Percentiles rank a stretch among this genome's conserved stretches.
phyloP scores from a whole-genome alignment of 2,888 invertebrate species.

The Tenodera sinensis region DNA sequence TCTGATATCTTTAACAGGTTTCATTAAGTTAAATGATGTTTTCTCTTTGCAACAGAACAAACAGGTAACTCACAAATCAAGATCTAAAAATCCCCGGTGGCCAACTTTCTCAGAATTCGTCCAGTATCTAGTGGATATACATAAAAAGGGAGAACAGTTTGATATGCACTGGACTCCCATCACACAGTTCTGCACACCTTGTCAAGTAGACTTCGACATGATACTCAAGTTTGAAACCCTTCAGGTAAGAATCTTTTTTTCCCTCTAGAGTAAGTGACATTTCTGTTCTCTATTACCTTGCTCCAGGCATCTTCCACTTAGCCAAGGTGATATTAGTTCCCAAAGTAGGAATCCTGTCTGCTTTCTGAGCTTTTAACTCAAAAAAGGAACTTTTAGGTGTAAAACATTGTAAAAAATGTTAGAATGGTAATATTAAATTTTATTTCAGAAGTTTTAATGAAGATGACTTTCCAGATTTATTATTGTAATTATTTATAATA shows the following conservation, averaged over 20 bases:
- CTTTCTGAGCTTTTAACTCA: too few relatives aligned
- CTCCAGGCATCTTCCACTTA: too few relatives aligned
- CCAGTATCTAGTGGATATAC: constrained; percentile 69
- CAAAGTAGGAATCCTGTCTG: too few relatives aligned
- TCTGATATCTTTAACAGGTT: background rate
- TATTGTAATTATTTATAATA: too few relatives aligned
- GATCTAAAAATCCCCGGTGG: constrained; percentile 43
- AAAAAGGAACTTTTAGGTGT: too few relatives aligned
- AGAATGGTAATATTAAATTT: too few relatives aligned
- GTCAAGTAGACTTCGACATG: constrained; percentile 76
- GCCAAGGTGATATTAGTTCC: too few relatives aligned
- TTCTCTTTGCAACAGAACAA: background rate
- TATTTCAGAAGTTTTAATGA: too few relatives aligned
- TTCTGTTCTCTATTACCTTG: too few relatives aligned
- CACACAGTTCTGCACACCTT: constrained; percentile 79
- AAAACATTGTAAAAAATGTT: too few relatives aligned
- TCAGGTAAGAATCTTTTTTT: constrained; percentile 49
- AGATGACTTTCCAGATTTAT: too few relatives aligned
- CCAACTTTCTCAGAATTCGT: constrained; percentile 82
- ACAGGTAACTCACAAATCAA: background rate
- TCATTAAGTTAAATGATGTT: background rate
- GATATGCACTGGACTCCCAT: constrained; percentile 91
- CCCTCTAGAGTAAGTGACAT: too few relatives aligned
- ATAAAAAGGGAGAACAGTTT: constrained; percentile 57
- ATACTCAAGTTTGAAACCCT: constrained; percentile 81